Evolutionary conservation across 2,888 invertebrate genomes (phyloP), one percentile per base, ranked within the genome.

Genomic region (Malthinus flaveolus): DNA sequence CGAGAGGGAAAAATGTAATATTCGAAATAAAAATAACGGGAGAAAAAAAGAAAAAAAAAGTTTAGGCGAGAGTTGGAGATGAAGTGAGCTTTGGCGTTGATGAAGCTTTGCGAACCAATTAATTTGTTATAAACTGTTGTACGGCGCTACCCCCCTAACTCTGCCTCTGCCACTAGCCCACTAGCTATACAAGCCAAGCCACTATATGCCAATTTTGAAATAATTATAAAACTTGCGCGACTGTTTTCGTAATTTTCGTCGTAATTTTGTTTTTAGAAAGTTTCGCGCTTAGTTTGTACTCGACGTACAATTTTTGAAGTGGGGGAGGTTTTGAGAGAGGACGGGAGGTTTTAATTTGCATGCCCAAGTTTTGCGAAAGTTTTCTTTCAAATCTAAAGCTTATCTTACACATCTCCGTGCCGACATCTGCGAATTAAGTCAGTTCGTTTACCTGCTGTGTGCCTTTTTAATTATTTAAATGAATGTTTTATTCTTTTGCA

Each of bases 401-500:
- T 68, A 67, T 70, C 68, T 68, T 65, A 66, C 64, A 66, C 63
- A 63, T 63, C 61, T 62, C 56, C 57, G 64, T 63, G 60, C 61
- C 55, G 60, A 56, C 73, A 73, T 73, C 73, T 71, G 74, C 67
- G 69, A 73, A 72, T 73, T 73, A 71, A 70, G 69, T 68, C 72
- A 70, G 74, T 73, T 74, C 74, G 73, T 74, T 75, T 74, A 73
- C 75, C 75, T 75, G 72, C 71, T 71, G 74, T 75, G 71, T 75
- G 71, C 72, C 23, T 73, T 75, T 75, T 75, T 75, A 76, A 75
- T 76, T 74, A 75, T 75, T 75, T 71, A 75, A 76, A 76, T 74
- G 73, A 74, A 72, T 70, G 71, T 73, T 74, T 72, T 71, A 71
- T 74, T 72, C 72, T 71, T 70, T 66, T 74, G 73, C 73, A 75